Evolutionary conservation across 2,888 invertebrate genomes (phyloP), one percentile per base, ranked within the genome.

Genomic region (Catocala fraxini): DNA sequence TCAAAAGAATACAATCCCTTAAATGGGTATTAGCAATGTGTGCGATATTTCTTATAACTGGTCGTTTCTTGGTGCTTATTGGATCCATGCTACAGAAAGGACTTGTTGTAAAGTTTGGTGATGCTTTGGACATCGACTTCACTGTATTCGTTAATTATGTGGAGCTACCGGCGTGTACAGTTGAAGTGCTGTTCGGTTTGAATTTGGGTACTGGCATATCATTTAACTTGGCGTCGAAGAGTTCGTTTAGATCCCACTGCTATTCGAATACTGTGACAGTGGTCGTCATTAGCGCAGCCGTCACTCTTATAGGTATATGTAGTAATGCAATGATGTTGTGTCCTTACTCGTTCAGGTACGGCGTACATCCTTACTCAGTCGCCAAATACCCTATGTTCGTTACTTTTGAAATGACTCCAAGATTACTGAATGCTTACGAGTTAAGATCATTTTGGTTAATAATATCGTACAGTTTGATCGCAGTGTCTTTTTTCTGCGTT

Each of bases 11-110:
- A 56, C 59, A 51, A 12, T 89, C 89, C 1, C 49, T 90, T 5
- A 78, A 79, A 56, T 87, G 79, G 77, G 74, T 85, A 33, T 62
- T 89, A 11, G 39, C 66, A 33, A 59, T 81, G 5, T 75, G 86
- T 7, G 74, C 79, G 0, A 4, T 82, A 15, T 88, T 80, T 72
- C 90, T 92, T 0, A 66, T 84, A 0, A 0, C 77, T 0, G 80
- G 80, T 5, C 88, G 88, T 42, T 10, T 82, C 1, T 0, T 87
- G 9, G 51, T 92, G 1, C 60, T 92, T 62, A 73, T 89, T 48
- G 91, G 90, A 12, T 89, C 92, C 0, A 86, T 93, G 90, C 60
- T 87, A 41, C 93, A 93, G 68, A 91, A 89, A 71, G 92, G 93
- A 1, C 51, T 93, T 6, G 84, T 92, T 0, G 64, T 74, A 0